Evolutionary conservation across 2,888 invertebrate species (phyloP).

Genomic region (Adelphocoris suturalis): DNA sequence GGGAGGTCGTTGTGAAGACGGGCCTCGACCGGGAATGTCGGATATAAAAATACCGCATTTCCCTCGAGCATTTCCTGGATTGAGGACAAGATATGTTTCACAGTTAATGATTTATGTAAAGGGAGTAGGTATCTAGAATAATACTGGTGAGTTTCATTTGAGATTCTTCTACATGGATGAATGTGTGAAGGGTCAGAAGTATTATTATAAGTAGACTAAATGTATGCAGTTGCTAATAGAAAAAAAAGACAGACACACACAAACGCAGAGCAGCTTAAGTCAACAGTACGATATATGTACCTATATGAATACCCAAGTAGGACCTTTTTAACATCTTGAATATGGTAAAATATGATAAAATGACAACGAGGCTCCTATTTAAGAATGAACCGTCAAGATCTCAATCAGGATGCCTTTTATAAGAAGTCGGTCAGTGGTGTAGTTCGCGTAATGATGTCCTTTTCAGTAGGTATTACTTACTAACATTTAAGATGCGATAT

Average conservation of each 20-base stretch:
- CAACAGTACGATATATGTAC: neutral
- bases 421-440: too few relatives aligned
- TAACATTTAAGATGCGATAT: too few relatives aligned
- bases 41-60: slow-evolving; percentile 92
- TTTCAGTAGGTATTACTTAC: too few relatives aligned
- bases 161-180: too few relatives aligned
- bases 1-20: slow-evolving; percentile 86
- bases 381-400: neutral
- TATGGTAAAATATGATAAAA: slow-evolving; percentile 19
- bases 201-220: too few relatives aligned
- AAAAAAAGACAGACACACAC: too few relatives aligned
- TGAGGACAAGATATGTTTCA: neutral
- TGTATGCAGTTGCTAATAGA: neutral
- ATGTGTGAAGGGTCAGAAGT: too few relatives aligned
- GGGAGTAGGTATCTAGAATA: too few relatives aligned
- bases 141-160: neutral
- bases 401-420: too few relatives aligned
- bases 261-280: neutral
- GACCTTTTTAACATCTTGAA: neutral
- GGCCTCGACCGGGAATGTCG: slow-evolving; percentile 93
- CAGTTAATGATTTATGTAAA: neutral
- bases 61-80: slow-evolving; percentile 85
- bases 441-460: too few relatives aligned
- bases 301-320: neutral
- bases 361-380: neutral